These are phyloP conservation scores for Zaprionus africanus DNA, from an alignment of 1,140 invertebrate species.

Conservation along the genomic window DNA sequence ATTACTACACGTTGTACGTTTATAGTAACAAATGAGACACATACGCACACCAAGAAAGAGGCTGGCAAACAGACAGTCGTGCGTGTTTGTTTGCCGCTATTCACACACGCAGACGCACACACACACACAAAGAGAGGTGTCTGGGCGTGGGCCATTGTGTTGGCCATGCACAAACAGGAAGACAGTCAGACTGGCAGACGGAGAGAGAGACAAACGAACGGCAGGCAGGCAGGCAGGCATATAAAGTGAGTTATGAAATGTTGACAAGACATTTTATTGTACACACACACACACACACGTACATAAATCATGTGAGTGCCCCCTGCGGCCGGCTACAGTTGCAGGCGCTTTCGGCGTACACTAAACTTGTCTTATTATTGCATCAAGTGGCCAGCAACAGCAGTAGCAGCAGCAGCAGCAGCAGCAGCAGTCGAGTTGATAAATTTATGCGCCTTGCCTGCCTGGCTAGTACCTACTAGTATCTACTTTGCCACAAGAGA, in stretches of 20 bases:
- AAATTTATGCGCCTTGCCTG: constrained; percentile 27
- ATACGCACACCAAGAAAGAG: constrained; percentile 29
- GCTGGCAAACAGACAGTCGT: constrained; percentile 68
- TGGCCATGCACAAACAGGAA: constrained; percentile 70
- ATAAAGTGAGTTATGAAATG: constrained; percentile 82
- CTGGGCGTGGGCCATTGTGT: constrained; percentile 60
- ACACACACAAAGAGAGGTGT: constrained; percentile 32
- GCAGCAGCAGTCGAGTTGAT: constrained; percentile 6
- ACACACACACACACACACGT: constrained; percentile 27
- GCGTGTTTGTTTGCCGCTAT: constrained; percentile 68
- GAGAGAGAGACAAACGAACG: constrained; percentile 49
- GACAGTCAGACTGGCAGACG: background rate
- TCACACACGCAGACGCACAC: constrained; percentile 40
- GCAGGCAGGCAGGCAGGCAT: constrained; percentile 17
- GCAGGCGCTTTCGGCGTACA: constrained; percentile 57
- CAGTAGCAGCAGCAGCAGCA: background rate
- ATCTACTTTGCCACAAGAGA: constrained; percentile 18
- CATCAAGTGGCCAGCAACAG: constrained; percentile 65
- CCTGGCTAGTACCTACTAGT: no score
- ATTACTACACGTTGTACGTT: constrained; percentile 69
- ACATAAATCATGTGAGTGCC: constrained; percentile 52
- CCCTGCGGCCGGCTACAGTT: constrained; percentile 35
- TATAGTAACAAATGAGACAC: constrained; percentile 71
- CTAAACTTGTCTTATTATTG: constrained; percentile 74
- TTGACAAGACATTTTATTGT: constrained; percentile 82